A percentile compares a stretch with the other conserved stretches of the same genome.
phyloP scores from a whole-genome alignment of 2,888 invertebrate genomes.

The Brachypterus glaber region DNA sequence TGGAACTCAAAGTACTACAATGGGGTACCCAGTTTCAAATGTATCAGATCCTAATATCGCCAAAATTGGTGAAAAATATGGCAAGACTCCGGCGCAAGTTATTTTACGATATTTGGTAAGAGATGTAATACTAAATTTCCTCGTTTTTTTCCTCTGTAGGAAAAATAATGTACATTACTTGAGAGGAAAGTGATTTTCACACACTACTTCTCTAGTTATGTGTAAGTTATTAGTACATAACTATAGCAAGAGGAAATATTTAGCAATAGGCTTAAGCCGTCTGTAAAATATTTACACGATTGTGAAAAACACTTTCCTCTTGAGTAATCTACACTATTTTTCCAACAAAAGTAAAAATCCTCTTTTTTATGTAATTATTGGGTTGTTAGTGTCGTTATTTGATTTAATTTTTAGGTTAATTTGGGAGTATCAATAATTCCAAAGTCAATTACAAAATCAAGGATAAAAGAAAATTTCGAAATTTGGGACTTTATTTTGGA shows the following conservation, averaged over 20 bases:
- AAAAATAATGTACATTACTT: no score
- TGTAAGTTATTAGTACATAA: no score
- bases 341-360: no score
- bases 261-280: neutral
- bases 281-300: neutral
- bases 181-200: no score
- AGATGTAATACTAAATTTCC: neutral
- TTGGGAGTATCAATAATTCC: slow-evolving; percentile 53
- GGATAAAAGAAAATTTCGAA: slow-evolving; percentile 59
- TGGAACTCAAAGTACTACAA: slow-evolving; percentile 33
- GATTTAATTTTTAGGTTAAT: slow-evolving; percentile 17
- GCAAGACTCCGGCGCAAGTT: slow-evolving; percentile 55
- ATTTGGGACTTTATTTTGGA: slow-evolving; percentile 66
- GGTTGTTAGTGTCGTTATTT: no score
- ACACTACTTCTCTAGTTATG: no score
- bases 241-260: no score
- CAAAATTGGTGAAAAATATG: slow-evolving; percentile 48
- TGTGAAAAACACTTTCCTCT: neutral
- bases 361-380: neutral
- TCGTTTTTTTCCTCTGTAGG: no score
- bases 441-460: slow-evolving; percentile 64
- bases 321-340: no score
- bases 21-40: slow-evolving; percentile 43
- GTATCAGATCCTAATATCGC: slow-evolving; percentile 45
- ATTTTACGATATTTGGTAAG: slow-evolving; percentile 52